Evolutionary conservation across 2,113 vertebrate species (phyloP).

Genomic region (Peucedramus taeniatus): DNA sequence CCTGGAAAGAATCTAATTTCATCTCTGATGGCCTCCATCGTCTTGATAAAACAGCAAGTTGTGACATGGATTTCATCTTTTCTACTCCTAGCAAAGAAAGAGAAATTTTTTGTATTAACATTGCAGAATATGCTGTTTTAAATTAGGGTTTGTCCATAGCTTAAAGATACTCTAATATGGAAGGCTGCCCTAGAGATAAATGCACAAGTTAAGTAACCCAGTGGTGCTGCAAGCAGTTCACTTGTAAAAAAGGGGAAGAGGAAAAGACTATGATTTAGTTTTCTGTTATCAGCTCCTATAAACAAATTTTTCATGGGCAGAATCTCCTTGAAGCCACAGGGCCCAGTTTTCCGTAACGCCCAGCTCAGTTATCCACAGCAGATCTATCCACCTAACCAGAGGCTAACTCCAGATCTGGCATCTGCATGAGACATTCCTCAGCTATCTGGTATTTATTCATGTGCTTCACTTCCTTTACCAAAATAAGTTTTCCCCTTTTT

Average conservation of each 20-base stretch:
- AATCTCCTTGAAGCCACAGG: neutral
- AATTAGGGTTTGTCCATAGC: neutral
- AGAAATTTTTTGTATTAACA: neutral
- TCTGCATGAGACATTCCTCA: neutral
- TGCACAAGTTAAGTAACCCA: neutral
- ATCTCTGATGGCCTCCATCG: conserved; percentile 90
- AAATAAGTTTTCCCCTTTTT: neutral
- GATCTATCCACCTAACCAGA: neutral
- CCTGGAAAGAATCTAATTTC: conserved; percentile 90
- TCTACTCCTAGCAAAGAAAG: conserved; percentile 79
- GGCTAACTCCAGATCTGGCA: neutral
- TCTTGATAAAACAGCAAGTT: conserved; percentile 89
- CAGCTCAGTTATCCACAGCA: neutral
- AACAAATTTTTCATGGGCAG: neutral
- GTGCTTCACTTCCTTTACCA: neutral
- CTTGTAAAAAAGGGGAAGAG: neutral
- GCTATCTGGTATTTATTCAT: neutral
- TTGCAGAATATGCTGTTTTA: neutral
- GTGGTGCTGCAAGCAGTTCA: neutral
- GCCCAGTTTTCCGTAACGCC: neutral
- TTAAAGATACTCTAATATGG: neutral
- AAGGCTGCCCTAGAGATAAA: neutral
- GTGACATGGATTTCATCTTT: conserved; percentile 99
- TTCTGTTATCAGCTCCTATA: neutral
- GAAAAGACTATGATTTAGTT: neutral